These are phyloP conservation scores for Punctoribates punctum DNA, from an alignment of 2,888 invertebrate species.

Conservation along the genomic window DNA sequence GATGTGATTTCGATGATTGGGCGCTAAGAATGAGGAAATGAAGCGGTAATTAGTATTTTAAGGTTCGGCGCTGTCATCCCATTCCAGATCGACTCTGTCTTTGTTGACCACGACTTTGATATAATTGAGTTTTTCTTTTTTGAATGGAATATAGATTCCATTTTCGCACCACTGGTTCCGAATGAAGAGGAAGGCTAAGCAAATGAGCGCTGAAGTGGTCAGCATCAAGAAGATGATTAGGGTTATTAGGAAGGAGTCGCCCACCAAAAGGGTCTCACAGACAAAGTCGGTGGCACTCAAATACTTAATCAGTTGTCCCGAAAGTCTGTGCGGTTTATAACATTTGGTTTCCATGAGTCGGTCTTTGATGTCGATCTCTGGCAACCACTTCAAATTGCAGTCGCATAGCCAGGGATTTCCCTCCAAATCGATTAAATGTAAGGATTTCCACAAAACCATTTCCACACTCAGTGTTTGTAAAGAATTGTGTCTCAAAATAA, in stretches of 20 bases:
- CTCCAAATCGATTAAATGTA: constrained; percentile 26
- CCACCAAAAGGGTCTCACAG: background rate
- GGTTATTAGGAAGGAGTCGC: constrained; percentile 19
- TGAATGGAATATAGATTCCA: constrained; percentile 15
- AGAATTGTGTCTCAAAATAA: constrained; percentile 21
- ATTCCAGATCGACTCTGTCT: constrained; percentile 38
- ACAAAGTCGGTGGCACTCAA: constrained; percentile 1
- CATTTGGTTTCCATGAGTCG: background rate
- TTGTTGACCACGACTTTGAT: constrained; percentile 29
- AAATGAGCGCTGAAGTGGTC: background rate
- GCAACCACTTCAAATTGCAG: constrained; percentile 37
- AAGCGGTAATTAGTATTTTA: background rate
- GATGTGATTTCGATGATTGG: no score
- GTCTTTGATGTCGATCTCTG: background rate
- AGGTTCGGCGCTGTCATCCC: constrained; percentile 40
- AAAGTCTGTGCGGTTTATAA: constrained; percentile 17
- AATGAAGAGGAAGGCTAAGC: constrained; percentile 8
- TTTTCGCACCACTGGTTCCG: background rate
- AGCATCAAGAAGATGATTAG: background rate
- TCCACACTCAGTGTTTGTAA: constrained; percentile 4
- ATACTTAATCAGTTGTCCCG: constrained; percentile 2
- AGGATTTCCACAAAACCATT: constrained; percentile 26
- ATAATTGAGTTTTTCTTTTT: constrained; percentile 27
- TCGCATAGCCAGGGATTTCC: constrained; percentile 42
- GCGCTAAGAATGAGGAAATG: background rate